phyloP scores from a whole-genome alignment of 2,888 invertebrate species.

The Chrysolina oricalcia region DNA sequence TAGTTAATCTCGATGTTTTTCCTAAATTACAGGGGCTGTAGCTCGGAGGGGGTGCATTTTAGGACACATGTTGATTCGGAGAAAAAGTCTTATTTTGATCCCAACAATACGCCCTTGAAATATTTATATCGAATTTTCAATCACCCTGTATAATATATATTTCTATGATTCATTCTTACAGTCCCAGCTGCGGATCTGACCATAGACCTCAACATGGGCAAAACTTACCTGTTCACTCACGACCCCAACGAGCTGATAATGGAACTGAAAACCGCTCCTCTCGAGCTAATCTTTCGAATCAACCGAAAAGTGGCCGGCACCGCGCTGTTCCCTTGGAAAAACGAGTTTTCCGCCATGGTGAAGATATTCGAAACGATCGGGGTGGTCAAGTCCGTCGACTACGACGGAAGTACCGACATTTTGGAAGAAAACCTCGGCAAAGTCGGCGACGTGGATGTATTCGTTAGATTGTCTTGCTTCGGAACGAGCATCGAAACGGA shows the following conservation, averaged over 20 bases:
- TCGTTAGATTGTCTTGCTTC: constrained; percentile 73
- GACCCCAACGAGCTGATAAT: constrained; percentile 72
- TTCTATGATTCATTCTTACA: neutral
- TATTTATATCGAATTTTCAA: too few relatives aligned
- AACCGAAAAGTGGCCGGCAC: constrained; percentile 72
- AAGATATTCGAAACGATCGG: constrained; percentile 65
- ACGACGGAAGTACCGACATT: constrained; percentile 29
- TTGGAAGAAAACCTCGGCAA: constrained; percentile 62
- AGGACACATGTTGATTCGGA: too few relatives aligned
- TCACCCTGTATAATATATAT: too few relatives aligned
- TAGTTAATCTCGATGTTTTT: too few relatives aligned
- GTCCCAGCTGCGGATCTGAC: neutral
- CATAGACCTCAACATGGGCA: constrained; percentile 72
- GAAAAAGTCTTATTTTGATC: too few relatives aligned
- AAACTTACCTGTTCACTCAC: constrained; percentile 74
- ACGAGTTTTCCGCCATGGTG: constrained; percentile 73
- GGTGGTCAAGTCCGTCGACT: constrained; percentile 65
- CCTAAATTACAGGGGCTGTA: too few relatives aligned
- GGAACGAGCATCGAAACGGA: constrained; percentile 72
- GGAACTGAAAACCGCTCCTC: constrained; percentile 72
- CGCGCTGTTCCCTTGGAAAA: constrained; percentile 72
- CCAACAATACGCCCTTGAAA: too few relatives aligned
- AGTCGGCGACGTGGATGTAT: constrained; percentile 72
- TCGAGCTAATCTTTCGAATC: constrained; percentile 73
- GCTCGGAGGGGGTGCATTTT: too few relatives aligned